phyloP scores from a whole-genome alignment of 1,140 invertebrate species.

The Frieseomelitta varia region DNA sequence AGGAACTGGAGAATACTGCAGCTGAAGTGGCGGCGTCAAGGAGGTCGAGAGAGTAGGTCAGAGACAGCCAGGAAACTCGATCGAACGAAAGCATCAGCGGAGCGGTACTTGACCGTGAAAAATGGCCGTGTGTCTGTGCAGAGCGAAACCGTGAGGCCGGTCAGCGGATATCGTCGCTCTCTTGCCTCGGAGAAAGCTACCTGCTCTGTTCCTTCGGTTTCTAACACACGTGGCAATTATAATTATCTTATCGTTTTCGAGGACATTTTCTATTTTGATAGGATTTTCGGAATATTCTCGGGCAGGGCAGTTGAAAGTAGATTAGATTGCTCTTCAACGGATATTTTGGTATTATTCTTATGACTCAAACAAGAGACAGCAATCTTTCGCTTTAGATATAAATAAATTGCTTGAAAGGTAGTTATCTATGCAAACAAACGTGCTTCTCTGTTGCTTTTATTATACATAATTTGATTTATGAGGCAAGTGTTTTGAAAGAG shows the following conservation, averaged over 20 bases:
- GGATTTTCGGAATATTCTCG: not conserved
- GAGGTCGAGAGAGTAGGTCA: conserved; percentile 71
- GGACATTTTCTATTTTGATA: not conserved
- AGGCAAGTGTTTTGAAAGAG: not conserved
- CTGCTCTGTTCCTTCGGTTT: not conserved
- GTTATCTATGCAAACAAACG: not conserved
- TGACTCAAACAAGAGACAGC: too few relatives aligned
- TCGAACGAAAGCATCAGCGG: conserved; percentile 78
- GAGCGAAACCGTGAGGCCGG: conserved; percentile 37
- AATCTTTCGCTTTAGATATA: not conserved
- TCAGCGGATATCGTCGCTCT: conserved; percentile 31
- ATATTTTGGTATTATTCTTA: not conserved
- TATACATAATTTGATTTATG: not conserved
- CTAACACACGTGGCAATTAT: not conserved
- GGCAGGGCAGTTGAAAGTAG: not conserved
- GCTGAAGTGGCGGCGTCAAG: conserved; percentile 42
- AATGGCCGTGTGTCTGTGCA: conserved; percentile 69
- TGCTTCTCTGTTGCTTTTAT: not conserved
- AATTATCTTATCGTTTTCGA: not conserved
- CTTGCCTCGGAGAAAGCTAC: conserved; percentile 55
- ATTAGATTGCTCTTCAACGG: not conserved
- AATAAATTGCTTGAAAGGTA: not conserved
- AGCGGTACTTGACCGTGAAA: conserved; percentile 81
- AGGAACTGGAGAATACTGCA: conserved; percentile 42
- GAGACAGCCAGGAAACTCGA: conserved; percentile 77